phyloP scores from a whole-genome alignment of 2,888 invertebrate genomes.

The Athalia cordata region DNA sequence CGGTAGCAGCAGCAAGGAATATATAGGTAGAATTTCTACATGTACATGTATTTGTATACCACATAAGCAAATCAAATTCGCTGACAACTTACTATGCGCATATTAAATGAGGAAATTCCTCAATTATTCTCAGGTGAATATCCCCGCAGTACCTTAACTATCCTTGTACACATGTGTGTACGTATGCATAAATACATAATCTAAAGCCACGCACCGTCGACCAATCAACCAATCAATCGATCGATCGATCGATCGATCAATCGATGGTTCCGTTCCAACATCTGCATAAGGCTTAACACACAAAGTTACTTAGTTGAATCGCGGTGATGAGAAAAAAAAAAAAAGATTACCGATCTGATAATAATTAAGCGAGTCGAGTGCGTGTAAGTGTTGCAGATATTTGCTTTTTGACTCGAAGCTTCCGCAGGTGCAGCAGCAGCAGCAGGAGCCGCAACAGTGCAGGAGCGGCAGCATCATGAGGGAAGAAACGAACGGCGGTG shows the following conservation, averaged over 20 bases:
- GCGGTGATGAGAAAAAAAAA: background rate
- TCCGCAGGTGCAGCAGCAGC: background rate
- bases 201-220: too few relatives aligned
- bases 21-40: background rate
- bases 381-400: background rate
- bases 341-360: background rate
- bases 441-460: too few relatives aligned
- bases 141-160: slow-evolving; percentile 4
- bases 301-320: too few relatives aligned
- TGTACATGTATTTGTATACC: background rate
- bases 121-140: background rate
- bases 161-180: slow-evolving; percentile 39
- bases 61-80: background rate
- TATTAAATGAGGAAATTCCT: slow-evolving; percentile 13
- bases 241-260: too few relatives aligned
- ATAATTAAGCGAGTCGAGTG: too few relatives aligned
- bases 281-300: too few relatives aligned
- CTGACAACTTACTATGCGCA: background rate
- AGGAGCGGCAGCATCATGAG: too few relatives aligned
- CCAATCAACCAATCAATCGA: too few relatives aligned
- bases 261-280: too few relatives aligned
- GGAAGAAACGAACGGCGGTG: too few relatives aligned
- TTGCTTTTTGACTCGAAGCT: background rate
- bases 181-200: background rate
- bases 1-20: too few relatives aligned